Conservation (phyloP, 92 coral and sea anemone genomes). For the Bergia sp. region DNA sequence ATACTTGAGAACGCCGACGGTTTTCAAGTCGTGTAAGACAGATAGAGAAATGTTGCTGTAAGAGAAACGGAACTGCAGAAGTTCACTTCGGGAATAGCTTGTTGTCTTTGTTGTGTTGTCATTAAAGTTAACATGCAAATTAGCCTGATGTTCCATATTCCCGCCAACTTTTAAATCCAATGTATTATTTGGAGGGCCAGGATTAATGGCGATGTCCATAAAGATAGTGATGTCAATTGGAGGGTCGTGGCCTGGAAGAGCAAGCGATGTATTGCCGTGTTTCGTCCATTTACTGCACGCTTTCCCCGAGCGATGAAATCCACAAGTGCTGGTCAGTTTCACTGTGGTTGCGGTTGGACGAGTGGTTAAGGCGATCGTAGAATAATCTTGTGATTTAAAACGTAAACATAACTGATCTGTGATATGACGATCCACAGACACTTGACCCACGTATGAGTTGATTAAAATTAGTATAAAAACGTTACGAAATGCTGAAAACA, state of each 20-base stretch:
- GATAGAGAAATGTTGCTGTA: conserved; percentile 19
- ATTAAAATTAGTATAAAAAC: conserved; percentile 18
- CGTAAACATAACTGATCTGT: conserved; percentile 26
- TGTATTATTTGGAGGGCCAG: conserved; percentile 12
- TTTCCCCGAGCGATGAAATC: conserved; percentile 23
- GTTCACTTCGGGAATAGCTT: conserved; percentile 24
- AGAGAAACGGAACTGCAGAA: conserved; percentile 36
- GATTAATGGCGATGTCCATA: conserved; percentile 31
- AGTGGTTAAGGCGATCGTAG: conserved; percentile 29
- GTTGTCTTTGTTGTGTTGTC: conserved; percentile 25
- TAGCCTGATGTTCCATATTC: conserved; percentile 25
- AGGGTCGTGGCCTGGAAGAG: conserved; percentile 21
- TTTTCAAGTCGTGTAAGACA: conserved; percentile 26
- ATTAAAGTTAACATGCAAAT: conserved; percentile 28
- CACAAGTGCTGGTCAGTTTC: conserved; percentile 30
- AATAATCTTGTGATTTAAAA: conserved; percentile 26
- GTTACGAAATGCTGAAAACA: conserved; percentile 15
- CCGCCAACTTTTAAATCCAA: conserved; percentile 32
- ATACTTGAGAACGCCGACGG: conserved; percentile 23
- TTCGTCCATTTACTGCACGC: conserved; percentile 31
- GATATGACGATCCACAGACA: conserved; percentile 26
- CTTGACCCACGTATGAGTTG: conserved; percentile 24
- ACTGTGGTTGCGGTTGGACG: conserved; percentile 31
- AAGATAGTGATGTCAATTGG: conserved; percentile 25
- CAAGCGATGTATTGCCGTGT: conserved; percentile 26